Evolutionary conservation across 35 echinoderm and acorn worm species (phyloP).

Genomic region (Holothuria glaberrima): DNA sequence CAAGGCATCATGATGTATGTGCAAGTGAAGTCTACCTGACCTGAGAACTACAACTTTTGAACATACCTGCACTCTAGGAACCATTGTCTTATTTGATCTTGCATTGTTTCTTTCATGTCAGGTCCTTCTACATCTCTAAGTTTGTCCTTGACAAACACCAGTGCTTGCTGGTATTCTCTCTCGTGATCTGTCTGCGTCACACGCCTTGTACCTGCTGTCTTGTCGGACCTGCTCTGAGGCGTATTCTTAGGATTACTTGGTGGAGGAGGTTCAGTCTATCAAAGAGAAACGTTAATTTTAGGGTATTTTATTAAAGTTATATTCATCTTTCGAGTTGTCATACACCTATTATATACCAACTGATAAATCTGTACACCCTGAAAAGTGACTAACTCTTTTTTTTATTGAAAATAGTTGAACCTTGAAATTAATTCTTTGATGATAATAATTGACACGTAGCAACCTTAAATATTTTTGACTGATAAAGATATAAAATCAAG

Average conservation of each 20-base stretch:
- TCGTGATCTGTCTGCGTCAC: slow-evolving; percentile 92
- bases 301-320: neutral
- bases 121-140: slow-evolving; percentile 97
- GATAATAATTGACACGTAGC: too few species aligned
- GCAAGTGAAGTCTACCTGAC: too few species aligned
- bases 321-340: neutral
- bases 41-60: too few species aligned
- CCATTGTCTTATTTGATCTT: slow-evolving; percentile 98
- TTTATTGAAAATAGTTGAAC: too few species aligned
- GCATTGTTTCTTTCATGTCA: slow-evolving; percentile 99
- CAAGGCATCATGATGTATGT: too few species aligned
- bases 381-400: too few species aligned
- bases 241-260: slow-evolving; percentile 85
- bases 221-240: slow-evolving; percentile 66
- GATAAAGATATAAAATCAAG: too few species aligned
- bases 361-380: too few species aligned
- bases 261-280: slow-evolving; percentile 77
- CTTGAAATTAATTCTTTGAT: too few species aligned
- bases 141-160: slow-evolving; percentile 90
- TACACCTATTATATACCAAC: too few species aligned
- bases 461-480: too few species aligned
- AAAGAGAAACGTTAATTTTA: neutral
- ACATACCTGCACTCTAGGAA: slow-evolving; percentile 96
- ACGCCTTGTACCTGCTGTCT: slow-evolving; percentile 67
- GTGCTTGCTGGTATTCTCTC: slow-evolving; percentile 87